Percentiles rank a stretch among this genome's conserved stretches.
Conservation (phyloP, 64 coral and sea anemone genomes). For the Dendronephthya gigantea region DNA sequence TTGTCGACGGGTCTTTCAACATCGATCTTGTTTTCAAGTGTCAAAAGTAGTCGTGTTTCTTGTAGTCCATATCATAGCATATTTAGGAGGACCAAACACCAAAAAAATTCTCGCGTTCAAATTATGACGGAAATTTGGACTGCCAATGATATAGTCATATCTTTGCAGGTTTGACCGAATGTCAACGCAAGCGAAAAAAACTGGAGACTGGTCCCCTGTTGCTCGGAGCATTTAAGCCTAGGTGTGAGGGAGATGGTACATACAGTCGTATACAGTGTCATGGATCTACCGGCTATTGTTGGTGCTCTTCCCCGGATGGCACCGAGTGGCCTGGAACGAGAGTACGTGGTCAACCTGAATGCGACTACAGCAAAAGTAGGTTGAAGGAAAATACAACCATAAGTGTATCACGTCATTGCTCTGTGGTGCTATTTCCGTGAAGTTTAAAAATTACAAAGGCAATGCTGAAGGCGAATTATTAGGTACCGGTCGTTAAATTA, state of each 20-base stretch:
- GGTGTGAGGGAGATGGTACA: conserved; percentile 59
- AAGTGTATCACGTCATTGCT: too few species aligned
- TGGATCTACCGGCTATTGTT: conserved; percentile 60
- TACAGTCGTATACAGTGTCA: conserved; percentile 66
- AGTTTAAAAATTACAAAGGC: too few species aligned
- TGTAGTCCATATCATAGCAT: too few species aligned
- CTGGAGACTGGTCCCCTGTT: conserved; percentile 14
- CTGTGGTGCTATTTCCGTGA: too few species aligned
- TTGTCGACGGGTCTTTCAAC: too few species aligned
- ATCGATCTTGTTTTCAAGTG: too few species aligned
- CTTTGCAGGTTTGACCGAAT: conserved; percentile 55
- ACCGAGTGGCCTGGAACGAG: conserved; percentile 65
- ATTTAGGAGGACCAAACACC: too few species aligned
- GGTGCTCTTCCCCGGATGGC: conserved; percentile 65
- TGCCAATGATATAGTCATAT: background rate
- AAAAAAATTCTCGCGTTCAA: too few species aligned
- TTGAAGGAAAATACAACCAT: background rate
- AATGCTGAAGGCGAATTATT: too few species aligned
- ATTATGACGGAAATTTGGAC: too few species aligned
- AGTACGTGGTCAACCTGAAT: conserved; percentile 48
- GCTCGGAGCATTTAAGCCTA: conserved; percentile 49
- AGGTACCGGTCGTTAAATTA: too few species aligned
- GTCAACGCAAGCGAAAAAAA: conserved; percentile 44
- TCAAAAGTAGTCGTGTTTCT: too few species aligned
- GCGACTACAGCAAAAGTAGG: conserved; percentile 16